Conservation (phyloP, 2,888 invertebrate species). For the Calliphora vomitoria region DNA sequence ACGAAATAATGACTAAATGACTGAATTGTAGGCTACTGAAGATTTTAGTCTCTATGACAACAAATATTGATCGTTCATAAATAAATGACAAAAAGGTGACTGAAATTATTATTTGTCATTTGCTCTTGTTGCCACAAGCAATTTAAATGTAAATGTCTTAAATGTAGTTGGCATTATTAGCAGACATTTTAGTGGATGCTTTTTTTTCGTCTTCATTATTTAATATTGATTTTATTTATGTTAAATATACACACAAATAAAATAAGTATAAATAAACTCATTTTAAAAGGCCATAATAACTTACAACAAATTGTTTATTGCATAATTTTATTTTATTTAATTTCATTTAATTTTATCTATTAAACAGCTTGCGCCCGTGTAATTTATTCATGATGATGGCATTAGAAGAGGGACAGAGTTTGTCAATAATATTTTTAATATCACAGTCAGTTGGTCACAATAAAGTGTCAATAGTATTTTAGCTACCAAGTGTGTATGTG, state of each 20-base stretch:
- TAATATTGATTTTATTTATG: slow-evolving; percentile 46
- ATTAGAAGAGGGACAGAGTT: slow-evolving; percentile 20
- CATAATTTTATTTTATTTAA: slow-evolving; percentile 48
- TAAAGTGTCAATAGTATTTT: slow-evolving; percentile 18
- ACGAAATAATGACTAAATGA: neutral
- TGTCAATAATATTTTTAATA: slow-evolving; percentile 3
- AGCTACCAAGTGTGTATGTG: neutral
- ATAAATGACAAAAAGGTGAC: slow-evolving; percentile 45
- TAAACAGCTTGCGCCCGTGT: slow-evolving; percentile 25
- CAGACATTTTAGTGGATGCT: slow-evolving; percentile 23
- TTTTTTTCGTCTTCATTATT: neutral
- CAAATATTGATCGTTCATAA: slow-evolving; percentile 69
- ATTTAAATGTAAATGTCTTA: slow-evolving; percentile 31
- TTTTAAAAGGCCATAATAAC: slow-evolving; percentile 67
- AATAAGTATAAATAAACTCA: slow-evolving; percentile 75
- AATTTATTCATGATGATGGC: slow-evolving; percentile 25
- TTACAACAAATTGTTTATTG: slow-evolving; percentile 32
- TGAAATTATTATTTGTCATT: slow-evolving; percentile 41
- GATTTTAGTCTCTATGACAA: slow-evolving; percentile 61
- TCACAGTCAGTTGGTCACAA: slow-evolving; percentile 26
- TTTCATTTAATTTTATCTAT: slow-evolving; percentile 21
- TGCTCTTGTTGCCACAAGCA: slow-evolving; percentile 40
- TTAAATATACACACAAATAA: slow-evolving; percentile 48
- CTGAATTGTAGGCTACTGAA: slow-evolving; percentile 44
- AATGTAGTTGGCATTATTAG: slow-evolving; percentile 18